These are phyloP conservation scores for Adoxophyes honmai DNA, from an alignment of 1,140 invertebrate species.

Conservation along the genomic window DNA sequence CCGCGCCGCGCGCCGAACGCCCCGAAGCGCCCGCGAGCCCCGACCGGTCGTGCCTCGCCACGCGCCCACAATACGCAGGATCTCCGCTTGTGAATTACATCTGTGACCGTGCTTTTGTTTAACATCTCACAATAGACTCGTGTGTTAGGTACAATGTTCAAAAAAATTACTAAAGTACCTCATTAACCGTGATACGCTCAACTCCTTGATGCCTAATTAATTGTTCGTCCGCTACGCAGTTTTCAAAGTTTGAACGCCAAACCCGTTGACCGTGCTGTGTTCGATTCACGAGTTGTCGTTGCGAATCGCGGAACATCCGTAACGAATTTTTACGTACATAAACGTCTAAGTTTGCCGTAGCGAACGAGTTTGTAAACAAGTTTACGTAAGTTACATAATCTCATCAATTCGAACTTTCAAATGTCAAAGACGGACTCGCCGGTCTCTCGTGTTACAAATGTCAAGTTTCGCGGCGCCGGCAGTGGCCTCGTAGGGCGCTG, in stretches of 20 bases:
- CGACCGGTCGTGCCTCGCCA: constrained; percentile 23
- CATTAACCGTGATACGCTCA: no score
- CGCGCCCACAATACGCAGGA: constrained; percentile 53
- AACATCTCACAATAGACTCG: no score
- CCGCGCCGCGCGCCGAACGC: constrained; percentile 13
- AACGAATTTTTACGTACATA: not conserved
- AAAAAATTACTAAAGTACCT: no score
- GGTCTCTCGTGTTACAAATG: constrained; percentile 22
- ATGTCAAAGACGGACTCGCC: constrained; percentile 17
- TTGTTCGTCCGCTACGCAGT: constrained; percentile 6
- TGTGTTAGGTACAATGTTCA: no score
- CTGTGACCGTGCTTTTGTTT: no score
- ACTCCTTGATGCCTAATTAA: no score
- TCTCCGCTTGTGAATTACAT: constrained; percentile 30
- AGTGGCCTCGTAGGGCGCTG: constrained; percentile 37
- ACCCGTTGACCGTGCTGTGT: not conserved
- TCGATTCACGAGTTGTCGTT: not conserved
- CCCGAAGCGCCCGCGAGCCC: constrained; percentile 15
- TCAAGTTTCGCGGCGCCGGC: constrained; percentile 32
- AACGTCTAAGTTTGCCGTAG: not conserved
- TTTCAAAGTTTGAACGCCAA: constrained; percentile 11
- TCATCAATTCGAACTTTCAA: constrained; percentile 26
- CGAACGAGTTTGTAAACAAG: constrained; percentile 28
- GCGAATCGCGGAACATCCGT: not conserved
- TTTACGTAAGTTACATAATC: constrained; percentile 30